These are phyloP conservation scores for Crioceris asparagi DNA, from an alignment of 2,888 invertebrate genomes.

Conservation along the genomic window DNA sequence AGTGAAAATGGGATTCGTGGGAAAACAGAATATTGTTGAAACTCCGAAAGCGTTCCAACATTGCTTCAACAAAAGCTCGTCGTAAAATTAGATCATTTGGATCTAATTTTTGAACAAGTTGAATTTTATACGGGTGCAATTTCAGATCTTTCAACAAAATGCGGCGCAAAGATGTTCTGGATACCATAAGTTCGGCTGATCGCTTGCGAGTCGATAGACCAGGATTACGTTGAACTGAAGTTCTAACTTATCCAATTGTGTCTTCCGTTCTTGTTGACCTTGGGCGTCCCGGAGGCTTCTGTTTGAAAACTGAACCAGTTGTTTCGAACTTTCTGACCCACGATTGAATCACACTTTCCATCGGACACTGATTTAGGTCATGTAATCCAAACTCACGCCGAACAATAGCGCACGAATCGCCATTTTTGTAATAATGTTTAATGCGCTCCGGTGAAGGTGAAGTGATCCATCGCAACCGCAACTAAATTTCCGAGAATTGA, in stretches of 20 bases:
- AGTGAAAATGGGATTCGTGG: conserved; percentile 15
- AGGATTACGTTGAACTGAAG: conserved; percentile 6
- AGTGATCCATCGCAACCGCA: too few relatives aligned
- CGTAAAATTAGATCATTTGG: too few relatives aligned
- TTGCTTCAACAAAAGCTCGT: too few relatives aligned
- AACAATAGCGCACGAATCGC: conserved; percentile 8
- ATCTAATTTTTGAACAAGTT: too few relatives aligned
- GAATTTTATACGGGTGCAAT: too few relatives aligned
- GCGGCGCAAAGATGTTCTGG: conserved; percentile 7
- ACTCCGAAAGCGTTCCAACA: too few relatives aligned
- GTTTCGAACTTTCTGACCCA: conserved; percentile 10
- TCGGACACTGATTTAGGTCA: conserved; percentile 12
- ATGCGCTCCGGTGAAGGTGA: too few relatives aligned
- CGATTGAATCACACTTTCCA: conserved; percentile 8
- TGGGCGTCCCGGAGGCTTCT: conserved; percentile 7
- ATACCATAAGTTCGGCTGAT: too few relatives aligned
- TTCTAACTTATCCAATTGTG: not conserved
- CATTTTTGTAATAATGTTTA: conserved; percentile 8
- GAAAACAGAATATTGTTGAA: too few relatives aligned
- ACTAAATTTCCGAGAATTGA: not conserved
- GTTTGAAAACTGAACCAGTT: conserved; percentile 7
- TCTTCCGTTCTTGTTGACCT: conserved; percentile 9
- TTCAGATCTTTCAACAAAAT: too few relatives aligned
- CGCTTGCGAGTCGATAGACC: conserved; percentile 7
- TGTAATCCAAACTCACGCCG: conserved; percentile 8